Evolutionary conservation across 2,888 invertebrate species (phyloP).

Genomic region (Dynastes hyllus): DNA sequence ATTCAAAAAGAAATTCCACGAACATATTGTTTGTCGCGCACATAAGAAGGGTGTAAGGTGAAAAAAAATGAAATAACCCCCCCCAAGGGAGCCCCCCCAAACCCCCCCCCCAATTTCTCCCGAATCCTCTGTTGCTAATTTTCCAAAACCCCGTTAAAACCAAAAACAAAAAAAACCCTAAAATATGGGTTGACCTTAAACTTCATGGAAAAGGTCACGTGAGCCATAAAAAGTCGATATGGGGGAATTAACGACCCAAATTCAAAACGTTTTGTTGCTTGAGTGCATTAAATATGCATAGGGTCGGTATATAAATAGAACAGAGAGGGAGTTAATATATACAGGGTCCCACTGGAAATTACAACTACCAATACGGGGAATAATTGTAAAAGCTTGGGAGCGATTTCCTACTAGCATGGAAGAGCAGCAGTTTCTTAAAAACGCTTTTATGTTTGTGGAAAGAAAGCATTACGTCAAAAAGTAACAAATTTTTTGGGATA

Average conservation of each 20-base stretch:
- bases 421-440: too few species aligned
- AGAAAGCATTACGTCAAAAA: too few species aligned
- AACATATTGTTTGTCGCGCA: conserved; percentile 16
- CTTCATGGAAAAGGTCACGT: conserved; percentile 35
- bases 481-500: too few species aligned
- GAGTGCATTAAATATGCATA: background rate
- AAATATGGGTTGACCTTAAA: conserved; percentile 43
- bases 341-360: background rate
- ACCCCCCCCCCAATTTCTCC: too few species aligned
- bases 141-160: background rate
- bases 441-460: too few species aligned
- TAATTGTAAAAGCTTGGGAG: too few species aligned
- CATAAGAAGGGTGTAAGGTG: background rate
- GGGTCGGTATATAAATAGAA: too few species aligned
- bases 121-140: background rate
- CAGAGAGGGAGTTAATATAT: too few species aligned
- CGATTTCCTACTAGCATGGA: too few species aligned
- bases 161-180: conserved; percentile 4
- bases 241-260: background rate
- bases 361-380: too few species aligned
- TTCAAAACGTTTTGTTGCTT: background rate
- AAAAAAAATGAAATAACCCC: background rate
- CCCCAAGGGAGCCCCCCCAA: too few species aligned
- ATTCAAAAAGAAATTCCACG: conserved; percentile 24
- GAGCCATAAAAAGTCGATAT: conserved; percentile 32